Evolutionary conservation across 2,888 invertebrate genomes (phyloP).

Genomic region (Theretra japonica): DNA sequence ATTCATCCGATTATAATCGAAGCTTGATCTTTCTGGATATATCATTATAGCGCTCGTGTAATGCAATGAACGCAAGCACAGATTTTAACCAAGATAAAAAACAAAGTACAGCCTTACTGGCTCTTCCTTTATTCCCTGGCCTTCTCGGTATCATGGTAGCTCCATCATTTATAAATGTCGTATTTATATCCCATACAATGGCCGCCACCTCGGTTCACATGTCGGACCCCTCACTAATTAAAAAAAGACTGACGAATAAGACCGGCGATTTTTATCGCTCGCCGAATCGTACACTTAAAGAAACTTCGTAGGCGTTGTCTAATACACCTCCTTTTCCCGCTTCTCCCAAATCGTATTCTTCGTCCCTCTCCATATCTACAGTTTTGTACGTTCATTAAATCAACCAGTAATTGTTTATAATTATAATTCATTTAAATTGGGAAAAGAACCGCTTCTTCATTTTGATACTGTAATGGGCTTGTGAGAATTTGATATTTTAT

Average conservation of each 20-base stretch:
- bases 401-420: conserved; percentile 79
- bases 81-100: conserved; percentile 34
- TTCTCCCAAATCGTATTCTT: conserved; percentile 42
- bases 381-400: conserved; percentile 74
- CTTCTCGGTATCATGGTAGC: conserved; percentile 66
- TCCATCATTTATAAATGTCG: conserved; percentile 72
- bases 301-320: conserved; percentile 78
- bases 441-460: conserved; percentile 65
- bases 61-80: conserved; percentile 26
- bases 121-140: conserved; percentile 42
- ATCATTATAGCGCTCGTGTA: conserved; percentile 19
- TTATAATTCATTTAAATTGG: conserved; percentile 80
- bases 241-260: conserved; percentile 83
- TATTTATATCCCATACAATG: conserved; percentile 79
- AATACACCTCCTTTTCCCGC: conserved; percentile 67
- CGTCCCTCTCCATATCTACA: conserved; percentile 64
- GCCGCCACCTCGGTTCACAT: conserved; percentile 79
- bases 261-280: conserved; percentile 83
- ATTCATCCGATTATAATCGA: conserved; percentile 15
- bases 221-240: conserved; percentile 80
- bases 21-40: conserved; percentile 12
- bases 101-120: conserved; percentile 34
- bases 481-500: conserved; percentile 77
- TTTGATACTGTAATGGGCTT: conserved; percentile 66
- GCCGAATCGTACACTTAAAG: conserved; percentile 80